These are phyloP conservation scores for Tragopan temminckii DNA, from an alignment of 2,797 vertebrate genomes.

Conservation along the genomic window DNA sequence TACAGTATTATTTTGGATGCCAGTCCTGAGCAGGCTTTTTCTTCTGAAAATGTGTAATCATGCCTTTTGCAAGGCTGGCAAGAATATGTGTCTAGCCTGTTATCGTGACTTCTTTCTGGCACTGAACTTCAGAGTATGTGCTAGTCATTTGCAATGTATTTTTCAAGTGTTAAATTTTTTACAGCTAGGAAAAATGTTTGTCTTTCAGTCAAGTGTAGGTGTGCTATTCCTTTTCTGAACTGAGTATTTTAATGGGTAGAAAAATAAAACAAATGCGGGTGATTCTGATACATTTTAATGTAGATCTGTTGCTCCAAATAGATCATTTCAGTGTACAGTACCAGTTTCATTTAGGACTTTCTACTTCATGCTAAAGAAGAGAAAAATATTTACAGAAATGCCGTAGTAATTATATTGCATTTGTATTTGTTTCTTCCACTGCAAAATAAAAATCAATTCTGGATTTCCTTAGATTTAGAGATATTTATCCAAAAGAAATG, in stretches of 20 bases:
- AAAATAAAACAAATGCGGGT: not conserved
- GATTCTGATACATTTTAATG: not conserved
- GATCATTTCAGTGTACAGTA: not conserved
- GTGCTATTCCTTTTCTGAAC: not conserved
- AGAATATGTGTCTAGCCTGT: not conserved
- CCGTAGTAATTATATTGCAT: not conserved
- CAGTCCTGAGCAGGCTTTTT: not conserved
- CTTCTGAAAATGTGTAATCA: not conserved
- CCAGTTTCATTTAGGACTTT: not conserved
- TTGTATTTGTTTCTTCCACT: slow-evolving; percentile 34
- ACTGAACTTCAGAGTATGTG: not conserved
- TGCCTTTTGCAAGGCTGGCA: not conserved
- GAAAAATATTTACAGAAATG: not conserved
- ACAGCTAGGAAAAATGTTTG: not conserved
- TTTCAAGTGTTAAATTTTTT: not conserved
- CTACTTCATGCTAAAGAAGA: not conserved
- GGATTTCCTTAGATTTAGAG: not conserved
- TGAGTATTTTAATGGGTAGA: not conserved
- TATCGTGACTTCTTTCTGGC: not conserved
- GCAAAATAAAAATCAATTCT: not conserved
- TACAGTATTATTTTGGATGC: slow-evolving; percentile 8
- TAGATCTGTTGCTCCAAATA: not conserved
- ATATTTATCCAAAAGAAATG: not conserved
- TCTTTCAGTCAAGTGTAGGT: not conserved
- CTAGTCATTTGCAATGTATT: not conserved